These are phyloP conservation scores for Polydrusus pterygomalis DNA, from an alignment of 2,888 invertebrate genomes.

Conservation along the genomic window DNA sequence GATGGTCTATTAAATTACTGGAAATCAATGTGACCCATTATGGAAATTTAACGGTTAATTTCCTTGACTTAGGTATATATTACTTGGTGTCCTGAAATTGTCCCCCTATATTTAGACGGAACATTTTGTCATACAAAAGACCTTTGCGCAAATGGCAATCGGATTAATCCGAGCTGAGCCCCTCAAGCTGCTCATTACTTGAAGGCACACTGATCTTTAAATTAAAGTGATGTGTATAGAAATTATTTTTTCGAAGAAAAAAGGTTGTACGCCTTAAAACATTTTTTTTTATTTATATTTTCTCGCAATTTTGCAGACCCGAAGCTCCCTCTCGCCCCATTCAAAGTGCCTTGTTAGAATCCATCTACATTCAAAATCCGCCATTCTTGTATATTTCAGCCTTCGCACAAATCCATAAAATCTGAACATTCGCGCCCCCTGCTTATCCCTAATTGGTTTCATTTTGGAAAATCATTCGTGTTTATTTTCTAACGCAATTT, in stretches of 20 bases:
- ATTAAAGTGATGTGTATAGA: too few relatives aligned
- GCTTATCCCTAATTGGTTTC: slow-evolving; percentile 55
- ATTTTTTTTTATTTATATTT: slow-evolving; percentile 27
- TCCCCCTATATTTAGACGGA: too few relatives aligned
- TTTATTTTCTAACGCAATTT: slow-evolving; percentile 53
- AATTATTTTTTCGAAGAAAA: too few relatives aligned
- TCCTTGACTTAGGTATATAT: not conserved
- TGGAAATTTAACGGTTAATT: slow-evolving; percentile 6
- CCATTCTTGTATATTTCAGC: slow-evolving; percentile 35
- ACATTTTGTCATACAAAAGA: too few relatives aligned
- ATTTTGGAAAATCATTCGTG: slow-evolving; percentile 53
- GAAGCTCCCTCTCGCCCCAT: slow-evolving; percentile 3
- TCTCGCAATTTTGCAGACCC: slow-evolving; percentile 9
- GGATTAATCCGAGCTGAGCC: too few relatives aligned
- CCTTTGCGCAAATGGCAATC: too few relatives aligned
- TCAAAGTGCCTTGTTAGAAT: slow-evolving; percentile 32
- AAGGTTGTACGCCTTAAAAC: not conserved
- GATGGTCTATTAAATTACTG: slow-evolving; percentile 17
- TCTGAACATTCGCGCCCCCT: slow-evolving; percentile 42
- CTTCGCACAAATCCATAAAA: slow-evolving; percentile 39
- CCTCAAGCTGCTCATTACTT: too few relatives aligned
- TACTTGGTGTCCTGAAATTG: not conserved
- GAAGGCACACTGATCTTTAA: too few relatives aligned
- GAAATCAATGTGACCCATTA: not conserved
- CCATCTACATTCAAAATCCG: slow-evolving; percentile 18